These are phyloP conservation scores for Parnassius mnemosyne DNA, from an alignment of 2,888 invertebrate species.

Conservation along the genomic window DNA sequence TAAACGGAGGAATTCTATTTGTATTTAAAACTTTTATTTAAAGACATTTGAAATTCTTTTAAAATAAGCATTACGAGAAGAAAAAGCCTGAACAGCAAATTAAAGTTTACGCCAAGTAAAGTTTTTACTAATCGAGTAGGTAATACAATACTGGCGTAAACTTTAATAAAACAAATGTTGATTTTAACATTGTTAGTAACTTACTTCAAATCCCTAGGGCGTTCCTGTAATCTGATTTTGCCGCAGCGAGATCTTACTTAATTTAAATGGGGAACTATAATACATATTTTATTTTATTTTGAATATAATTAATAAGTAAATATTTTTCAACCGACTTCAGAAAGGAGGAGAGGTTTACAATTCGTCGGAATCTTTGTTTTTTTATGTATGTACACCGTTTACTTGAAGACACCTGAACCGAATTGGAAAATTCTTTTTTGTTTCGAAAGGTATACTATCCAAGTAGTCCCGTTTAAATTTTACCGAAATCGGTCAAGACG, in stretches of 20 bases:
- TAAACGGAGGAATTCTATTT: no score
- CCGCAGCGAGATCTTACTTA: not conserved
- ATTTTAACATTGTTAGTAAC: not conserved
- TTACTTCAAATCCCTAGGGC: not conserved
- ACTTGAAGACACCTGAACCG: no score
- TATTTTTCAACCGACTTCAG: no score
- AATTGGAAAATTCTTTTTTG: no score
- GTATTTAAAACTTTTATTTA: no score
- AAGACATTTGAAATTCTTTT: constrained; percentile 1
- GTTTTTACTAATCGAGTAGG: not conserved
- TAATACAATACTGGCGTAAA: not conserved
- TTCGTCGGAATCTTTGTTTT: no score
- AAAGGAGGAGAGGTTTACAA: no score
- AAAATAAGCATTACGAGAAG: not conserved
- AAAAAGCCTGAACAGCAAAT: not conserved
- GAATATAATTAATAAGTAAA: no score
- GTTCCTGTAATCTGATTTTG: not conserved
- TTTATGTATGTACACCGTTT: no score
- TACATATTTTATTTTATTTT: not conserved
- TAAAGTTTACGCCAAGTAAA: not conserved
- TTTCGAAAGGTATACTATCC: no score
- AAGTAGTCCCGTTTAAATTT: no score
- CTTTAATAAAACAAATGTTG: not conserved
- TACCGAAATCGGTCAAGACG: no score
- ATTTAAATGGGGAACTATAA: not conserved